Percentiles rank a stretch among this genome's conserved stretches.
phyloP scores from a whole-genome alignment of 2,888 invertebrate genomes.

The Synanthedon andrenaeformis region DNA sequence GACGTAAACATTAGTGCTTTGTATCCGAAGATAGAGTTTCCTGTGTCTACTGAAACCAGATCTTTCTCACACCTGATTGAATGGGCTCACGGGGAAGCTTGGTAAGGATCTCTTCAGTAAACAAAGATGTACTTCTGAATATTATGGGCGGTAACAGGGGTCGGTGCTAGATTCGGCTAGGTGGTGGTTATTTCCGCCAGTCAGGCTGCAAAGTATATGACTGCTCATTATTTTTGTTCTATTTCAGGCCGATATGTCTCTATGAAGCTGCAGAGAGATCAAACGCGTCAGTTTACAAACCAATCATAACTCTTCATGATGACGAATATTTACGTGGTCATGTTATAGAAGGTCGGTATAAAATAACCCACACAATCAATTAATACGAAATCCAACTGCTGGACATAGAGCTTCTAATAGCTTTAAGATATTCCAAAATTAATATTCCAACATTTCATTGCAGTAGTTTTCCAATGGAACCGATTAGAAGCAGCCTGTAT shows the following conservation, averaged over 20 bases:
- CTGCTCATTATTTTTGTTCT: neutral
- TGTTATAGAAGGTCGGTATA: slow-evolving; percentile 76
- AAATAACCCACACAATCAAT: neutral
- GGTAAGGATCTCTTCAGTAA: slow-evolving; percentile 36
- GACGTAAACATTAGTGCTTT: slow-evolving; percentile 76
- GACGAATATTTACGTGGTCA: slow-evolving; percentile 79
- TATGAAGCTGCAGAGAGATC: slow-evolving; percentile 26
- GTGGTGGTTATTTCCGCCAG: too few relatives aligned
- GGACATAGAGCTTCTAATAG: too few relatives aligned
- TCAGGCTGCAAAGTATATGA: neutral
- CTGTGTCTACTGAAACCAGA: slow-evolving; percentile 85
- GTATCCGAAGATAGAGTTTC: slow-evolving; percentile 79
- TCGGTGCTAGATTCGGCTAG: too few relatives aligned
- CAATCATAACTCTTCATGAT: slow-evolving; percentile 60
- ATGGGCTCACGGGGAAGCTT: slow-evolving; percentile 84
- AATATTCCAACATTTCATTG: too few relatives aligned
- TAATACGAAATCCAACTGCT: neutral
- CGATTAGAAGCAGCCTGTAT: too few relatives aligned
- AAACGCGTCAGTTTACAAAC: slow-evolving; percentile 60
- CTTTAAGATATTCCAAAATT: too few relatives aligned
- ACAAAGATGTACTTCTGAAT: slow-evolving; percentile 13
- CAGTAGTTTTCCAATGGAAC: too few relatives aligned
- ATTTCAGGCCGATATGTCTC: slow-evolving; percentile 48
- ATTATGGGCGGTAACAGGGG: too few relatives aligned
- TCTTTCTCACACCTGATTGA: slow-evolving; percentile 81